Evolutionary conservation across 2,797 vertebrate genomes (phyloP).

Genomic region (Gephyroberyx darwinii): DNA sequence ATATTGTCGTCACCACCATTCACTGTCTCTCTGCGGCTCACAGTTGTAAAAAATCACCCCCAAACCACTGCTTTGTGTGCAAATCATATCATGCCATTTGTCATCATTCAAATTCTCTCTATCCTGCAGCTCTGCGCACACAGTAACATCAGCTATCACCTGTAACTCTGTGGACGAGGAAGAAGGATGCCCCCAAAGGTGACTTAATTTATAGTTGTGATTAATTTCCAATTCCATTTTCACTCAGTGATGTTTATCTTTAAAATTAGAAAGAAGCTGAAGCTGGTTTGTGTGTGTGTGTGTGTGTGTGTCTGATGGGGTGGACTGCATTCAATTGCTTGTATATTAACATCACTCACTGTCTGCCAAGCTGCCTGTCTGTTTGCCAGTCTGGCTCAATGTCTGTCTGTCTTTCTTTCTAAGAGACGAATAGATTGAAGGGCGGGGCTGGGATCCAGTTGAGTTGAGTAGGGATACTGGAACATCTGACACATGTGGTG

Average conservation of each 20-base stretch:
- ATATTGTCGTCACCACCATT: slow-evolving; percentile 62
- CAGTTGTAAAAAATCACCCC: slow-evolving; percentile 52
- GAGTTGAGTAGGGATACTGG: slow-evolving; percentile 40
- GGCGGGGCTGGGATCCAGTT: slow-evolving; percentile 47
- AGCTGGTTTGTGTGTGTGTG: slow-evolving; percentile 51
- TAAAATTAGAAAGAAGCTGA: slow-evolving; percentile 70
- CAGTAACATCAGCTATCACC: slow-evolving; percentile 52
- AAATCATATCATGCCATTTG: slow-evolving; percentile 72
- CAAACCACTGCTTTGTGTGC: slow-evolving; percentile 73
- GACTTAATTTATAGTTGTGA: slow-evolving; percentile 78
- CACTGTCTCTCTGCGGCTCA: slow-evolving; percentile 64
- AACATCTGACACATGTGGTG: slow-evolving; percentile 43
- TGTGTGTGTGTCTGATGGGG: not conserved
- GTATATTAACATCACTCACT: slow-evolving; percentile 65
- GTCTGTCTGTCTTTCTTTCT: slow-evolving; percentile 56
- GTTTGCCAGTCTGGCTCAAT: slow-evolving; percentile 61
- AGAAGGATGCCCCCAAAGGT: slow-evolving; percentile 65
- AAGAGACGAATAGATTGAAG: slow-evolving; percentile 67
- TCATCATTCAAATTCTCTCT: slow-evolving; percentile 61
- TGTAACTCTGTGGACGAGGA: slow-evolving; percentile 47
- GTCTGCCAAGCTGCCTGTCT: slow-evolving; percentile 63
- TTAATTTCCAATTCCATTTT: slow-evolving; percentile 81
- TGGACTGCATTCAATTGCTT: slow-evolving; percentile 50
- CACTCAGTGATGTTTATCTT: slow-evolving; percentile 76
- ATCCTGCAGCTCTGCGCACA: slow-evolving; percentile 57